These are phyloP conservation scores for Echinops telfairi DNA, from an alignment of 2,113 vertebrate genomes.

Conservation along the genomic window DNA sequence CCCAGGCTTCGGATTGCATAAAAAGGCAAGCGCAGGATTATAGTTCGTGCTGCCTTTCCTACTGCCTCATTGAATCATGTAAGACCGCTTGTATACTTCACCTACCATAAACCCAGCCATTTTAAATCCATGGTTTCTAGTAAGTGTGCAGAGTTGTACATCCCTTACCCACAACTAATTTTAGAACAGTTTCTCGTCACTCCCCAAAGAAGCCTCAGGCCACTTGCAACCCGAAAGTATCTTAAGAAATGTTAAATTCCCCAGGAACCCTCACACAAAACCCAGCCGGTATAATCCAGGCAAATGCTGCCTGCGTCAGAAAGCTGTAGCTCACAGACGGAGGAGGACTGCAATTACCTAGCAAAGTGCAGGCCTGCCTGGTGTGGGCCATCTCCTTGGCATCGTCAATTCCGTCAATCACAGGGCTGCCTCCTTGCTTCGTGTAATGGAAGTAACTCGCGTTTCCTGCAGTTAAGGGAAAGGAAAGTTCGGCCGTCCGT, in stretches of 20 bases:
- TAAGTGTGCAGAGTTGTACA: neutral
- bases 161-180: slow-evolving; percentile 14
- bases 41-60: neutral
- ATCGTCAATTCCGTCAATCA: slow-evolving; percentile 96
- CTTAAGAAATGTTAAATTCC: neutral
- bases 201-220: neutral
- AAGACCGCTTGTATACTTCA: neutral
- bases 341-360: slow-evolving; percentile 89
- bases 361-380: slow-evolving; percentile 93
- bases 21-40: slow-evolving; percentile 32
- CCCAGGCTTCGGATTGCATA: neutral
- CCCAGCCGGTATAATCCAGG: slow-evolving; percentile 8
- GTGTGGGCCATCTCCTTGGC: slow-evolving; percentile 94
- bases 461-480: slow-evolving; percentile 86
- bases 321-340: neutral
- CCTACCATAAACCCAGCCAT: neutral
- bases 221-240: neutral
- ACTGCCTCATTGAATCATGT: neutral
- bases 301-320: neutral
- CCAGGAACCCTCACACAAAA: neutral
- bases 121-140: slow-evolving; percentile 43
- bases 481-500: neutral
- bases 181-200: neutral
- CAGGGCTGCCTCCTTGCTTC: slow-evolving; percentile 94
- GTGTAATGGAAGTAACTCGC: slow-evolving; percentile 95